Evolutionary conservation across 2,797 vertebrate species (phyloP), one percentile per base, ranked within the genome.

Genomic region (Pangasius krempfi): DNA sequence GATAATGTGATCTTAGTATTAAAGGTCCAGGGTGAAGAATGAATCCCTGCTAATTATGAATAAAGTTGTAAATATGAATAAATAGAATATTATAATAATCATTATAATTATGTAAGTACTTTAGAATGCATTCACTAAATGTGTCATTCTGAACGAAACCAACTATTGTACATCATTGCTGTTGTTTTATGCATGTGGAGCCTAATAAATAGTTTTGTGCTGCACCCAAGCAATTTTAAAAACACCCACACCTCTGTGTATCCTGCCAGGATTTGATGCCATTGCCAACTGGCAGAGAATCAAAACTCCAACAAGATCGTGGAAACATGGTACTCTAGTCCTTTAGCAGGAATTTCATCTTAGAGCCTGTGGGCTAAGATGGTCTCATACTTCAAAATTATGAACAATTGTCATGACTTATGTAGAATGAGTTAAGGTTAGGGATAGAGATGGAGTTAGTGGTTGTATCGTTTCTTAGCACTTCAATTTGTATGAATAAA

Each of bases 141-240:
- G 18, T 44, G 50, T 78, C 20, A 80, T 72, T 83, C 44, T 27
- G 62, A 37, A 16, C 1, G 20, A 90, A 87, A 85, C 37, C 37
- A 68, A 81, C 75, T 70, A 73, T 68, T 85, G 9, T 14, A 56
- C 52, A 84, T 70, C 66, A 68, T 68, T 85, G 85, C 73, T 56
- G 22, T 54, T 84, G 54, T 64, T 89, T 30, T 90, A 78, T 66
- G 27, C 80, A 81, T 40, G 60, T 76, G 78, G 78, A 78, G 68
- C 30, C 68, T 85, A 84, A 66, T 80, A 83, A 81, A 73, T 64
- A 84, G 76, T 80, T 86, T 89, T 89, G 86, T 68, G 79, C 50
- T 72, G 62, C 82, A 87, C 83, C 87, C 87, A 87, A 68, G 83
- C 64, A 86, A 86, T 91, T 88, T 89, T 72, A 66, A 81, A 80